Percentiles rank a stretch among this genome's conserved stretches.
Conservation (phyloP, 2,888 invertebrate genomes). For the Agrotis clavis region DNA sequence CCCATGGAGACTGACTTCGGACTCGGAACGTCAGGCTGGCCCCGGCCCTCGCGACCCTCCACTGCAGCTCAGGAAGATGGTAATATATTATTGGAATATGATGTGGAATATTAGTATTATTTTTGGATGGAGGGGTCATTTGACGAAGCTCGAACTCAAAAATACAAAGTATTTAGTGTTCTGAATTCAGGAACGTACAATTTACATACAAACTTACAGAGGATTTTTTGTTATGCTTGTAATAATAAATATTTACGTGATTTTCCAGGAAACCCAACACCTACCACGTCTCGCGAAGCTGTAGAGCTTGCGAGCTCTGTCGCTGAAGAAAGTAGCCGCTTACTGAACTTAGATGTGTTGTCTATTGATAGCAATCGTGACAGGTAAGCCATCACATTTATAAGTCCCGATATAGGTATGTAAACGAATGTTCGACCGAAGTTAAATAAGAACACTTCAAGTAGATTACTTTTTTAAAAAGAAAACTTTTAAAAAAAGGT, state of each 20-base stretch:
- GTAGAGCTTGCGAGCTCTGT: constrained; percentile 71
- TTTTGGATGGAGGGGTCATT: too few species aligned
- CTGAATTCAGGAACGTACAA: too few species aligned
- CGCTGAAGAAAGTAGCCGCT: constrained; percentile 76
- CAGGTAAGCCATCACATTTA: constrained; percentile 66
- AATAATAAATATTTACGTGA: neutral
- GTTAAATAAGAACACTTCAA: too few species aligned
- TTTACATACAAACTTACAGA: neutral
- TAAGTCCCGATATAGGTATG: neutral
- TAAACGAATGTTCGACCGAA: too few species aligned
- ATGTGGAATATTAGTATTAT: too few species aligned
- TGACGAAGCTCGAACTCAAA: too few species aligned
- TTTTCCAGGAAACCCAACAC: constrained; percentile 69
- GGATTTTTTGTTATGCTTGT: neutral
- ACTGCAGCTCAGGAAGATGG: constrained; percentile 69
- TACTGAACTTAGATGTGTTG: constrained; percentile 82
- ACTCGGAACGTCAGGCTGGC: constrained; percentile 63
- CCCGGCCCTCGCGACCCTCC: constrained; percentile 53
- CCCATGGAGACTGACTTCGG: constrained; percentile 92
- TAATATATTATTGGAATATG: constrained; percentile 24
- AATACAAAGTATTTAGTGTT: too few species aligned
- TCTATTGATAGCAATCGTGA: constrained; percentile 79
- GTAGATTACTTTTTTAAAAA: too few species aligned
- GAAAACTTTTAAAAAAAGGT: too few species aligned
- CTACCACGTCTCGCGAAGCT: constrained; percentile 74